Evolutionary conservation across 2,797 vertebrate species (phyloP).

Genomic region (Danio albolineatus): DNA sequence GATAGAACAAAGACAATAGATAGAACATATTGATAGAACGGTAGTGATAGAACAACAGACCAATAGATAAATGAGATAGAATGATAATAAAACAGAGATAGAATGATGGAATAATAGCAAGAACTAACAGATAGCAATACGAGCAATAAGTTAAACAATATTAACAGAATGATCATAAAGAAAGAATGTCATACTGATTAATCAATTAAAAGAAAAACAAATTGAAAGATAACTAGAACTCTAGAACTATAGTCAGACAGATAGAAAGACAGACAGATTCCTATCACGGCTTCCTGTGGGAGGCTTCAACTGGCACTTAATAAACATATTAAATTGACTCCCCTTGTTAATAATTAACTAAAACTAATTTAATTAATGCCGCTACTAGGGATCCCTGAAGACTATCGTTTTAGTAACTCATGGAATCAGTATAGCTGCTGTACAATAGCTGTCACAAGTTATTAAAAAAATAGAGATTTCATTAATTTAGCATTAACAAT

Average conservation of each 20-base stretch:
- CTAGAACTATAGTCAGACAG: too few species aligned
- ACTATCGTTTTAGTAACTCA: conserved; percentile 11
- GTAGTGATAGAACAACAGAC: not conserved
- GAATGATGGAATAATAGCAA: not conserved
- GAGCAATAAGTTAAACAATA: not conserved
- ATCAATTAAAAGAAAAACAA: not conserved
- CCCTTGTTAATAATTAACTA: conserved; percentile 11
- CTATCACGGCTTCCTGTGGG: not conserved
- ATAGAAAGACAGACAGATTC: not conserved
- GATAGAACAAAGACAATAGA: too few species aligned
- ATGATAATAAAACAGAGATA: not conserved
- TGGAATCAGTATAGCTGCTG: not conserved
- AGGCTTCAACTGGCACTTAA: not conserved
- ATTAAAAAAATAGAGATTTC: not conserved
- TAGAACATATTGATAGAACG: not conserved
- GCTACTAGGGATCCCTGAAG: conserved; percentile 2
- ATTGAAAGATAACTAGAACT: too few species aligned
- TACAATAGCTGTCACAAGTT: not conserved
- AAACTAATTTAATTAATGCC: conserved; percentile 17
- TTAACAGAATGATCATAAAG: not conserved
- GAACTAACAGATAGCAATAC: not conserved
- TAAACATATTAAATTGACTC: not conserved
- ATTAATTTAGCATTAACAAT: conserved; percentile 30
- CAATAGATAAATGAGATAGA: not conserved
- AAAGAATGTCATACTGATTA: not conserved